Conservation (phyloP, 2,797 vertebrate genomes). For the Aeoliscus strigatus region DNA sequence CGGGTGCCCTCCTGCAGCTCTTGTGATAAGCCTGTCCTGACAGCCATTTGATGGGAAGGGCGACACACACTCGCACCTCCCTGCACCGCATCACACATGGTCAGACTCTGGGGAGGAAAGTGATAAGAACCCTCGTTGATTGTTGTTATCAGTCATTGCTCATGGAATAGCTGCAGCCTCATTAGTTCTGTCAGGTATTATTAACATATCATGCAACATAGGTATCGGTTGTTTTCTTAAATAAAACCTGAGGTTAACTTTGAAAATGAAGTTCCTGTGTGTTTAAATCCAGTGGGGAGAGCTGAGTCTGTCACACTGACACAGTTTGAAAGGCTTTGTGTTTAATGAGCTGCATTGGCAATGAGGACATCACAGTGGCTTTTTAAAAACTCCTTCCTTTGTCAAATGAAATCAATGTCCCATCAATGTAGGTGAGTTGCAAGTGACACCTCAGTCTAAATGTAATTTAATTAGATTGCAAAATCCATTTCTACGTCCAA, state of each 20-base stretch:
- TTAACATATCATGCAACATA: conserved; percentile 4
- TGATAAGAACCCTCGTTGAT: conserved; percentile 81
- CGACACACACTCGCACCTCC: conserved; percentile 56
- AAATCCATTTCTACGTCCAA: conserved; percentile 52
- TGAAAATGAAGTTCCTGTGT: not conserved
- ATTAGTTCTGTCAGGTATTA: conserved; percentile 17
- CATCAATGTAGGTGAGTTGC: conserved; percentile 35
- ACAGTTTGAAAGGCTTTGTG: conserved; percentile 41
- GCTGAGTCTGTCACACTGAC: conserved; percentile 56
- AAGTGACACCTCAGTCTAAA: conserved; percentile 39
- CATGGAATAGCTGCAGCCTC: too few relatives aligned
- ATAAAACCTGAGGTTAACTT: conserved; percentile 12
- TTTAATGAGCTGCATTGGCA: conserved; percentile 57
- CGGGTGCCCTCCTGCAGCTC: conserved; percentile 67
- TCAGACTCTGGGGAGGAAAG: conserved; percentile 61
- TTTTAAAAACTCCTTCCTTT: conserved; percentile 30
- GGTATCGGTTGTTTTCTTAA: conserved; percentile 9
- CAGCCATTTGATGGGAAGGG: conserved; percentile 66
- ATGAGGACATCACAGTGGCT: conserved; percentile 40
- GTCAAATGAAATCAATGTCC: conserved; percentile 47
- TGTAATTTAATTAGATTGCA: conserved; percentile 55
- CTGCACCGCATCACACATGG: conserved; percentile 35
- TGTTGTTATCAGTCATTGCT: too few relatives aligned
- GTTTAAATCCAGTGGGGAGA: conserved; percentile 6
- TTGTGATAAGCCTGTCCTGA: conserved; percentile 82